Evolutionary conservation across 1,140 invertebrate genomes (phyloP), one percentile per base, ranked within the genome.

Genomic region (Anastrepha obliqua): DNA sequence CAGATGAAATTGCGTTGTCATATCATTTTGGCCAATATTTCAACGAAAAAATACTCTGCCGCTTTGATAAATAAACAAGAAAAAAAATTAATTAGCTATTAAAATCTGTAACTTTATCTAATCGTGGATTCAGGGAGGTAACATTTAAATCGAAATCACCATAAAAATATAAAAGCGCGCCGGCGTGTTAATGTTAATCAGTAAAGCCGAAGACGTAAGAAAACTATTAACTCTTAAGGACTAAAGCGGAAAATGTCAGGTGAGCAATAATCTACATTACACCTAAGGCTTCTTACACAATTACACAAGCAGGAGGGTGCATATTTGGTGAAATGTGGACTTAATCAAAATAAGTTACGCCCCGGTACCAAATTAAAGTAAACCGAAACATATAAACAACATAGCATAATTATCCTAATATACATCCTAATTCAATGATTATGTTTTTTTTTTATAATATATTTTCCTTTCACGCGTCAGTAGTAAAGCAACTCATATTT

Each of bases 41-140:
- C 51, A 11, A 62, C 51, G 51, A 62, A 62, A 62, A 62, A 62
- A 15, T 62, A 62, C 51, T 11, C 11, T 8, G 51, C 11, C 11
- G 11, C 51, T 2, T 55, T 55, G 51, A 11, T 55, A 55, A 55
- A 3, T 11, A 55, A 11, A 55, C 51, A 55, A 55, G 15, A 55
- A 55, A 47, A 47, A 81, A 78, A 78, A 11, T 81, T 81, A 81
- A 81, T 81, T 81, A 55, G 17, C 42, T 13, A 81, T 81, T 81
- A 11, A 17, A 81, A 5, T 20, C 47, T n/a, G 3, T 55, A n/a
- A 81, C 15, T 55, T 81, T 5, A 81, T 55, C 44, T 81, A 58
- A 81, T 81, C 74, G 15, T 4, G 17, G 15, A 44, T 7, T 4
- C 67, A 47, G 42, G 2, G 20, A 17, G 47, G 6, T 29, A 51